Conservation (phyloP, 1,140 invertebrate genomes). For the Semibalanus balanoides region DNA sequence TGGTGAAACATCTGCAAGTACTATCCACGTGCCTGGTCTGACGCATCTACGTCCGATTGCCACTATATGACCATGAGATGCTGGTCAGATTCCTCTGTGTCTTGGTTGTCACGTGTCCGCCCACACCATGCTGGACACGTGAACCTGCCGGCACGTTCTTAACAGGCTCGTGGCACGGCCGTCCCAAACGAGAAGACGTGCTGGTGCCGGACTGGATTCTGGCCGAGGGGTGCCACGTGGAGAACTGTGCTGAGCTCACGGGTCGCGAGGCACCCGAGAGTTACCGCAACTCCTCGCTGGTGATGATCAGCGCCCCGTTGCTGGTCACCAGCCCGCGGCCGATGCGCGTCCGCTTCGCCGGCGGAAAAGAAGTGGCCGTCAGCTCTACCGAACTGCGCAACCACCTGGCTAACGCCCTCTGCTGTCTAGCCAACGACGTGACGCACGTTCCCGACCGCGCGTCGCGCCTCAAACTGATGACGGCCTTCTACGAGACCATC, state of each 20-base stretch:
- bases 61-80: no score
- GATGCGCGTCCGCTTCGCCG: not conserved
- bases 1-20: no score
- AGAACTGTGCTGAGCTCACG: not conserved
- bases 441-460: not conserved
- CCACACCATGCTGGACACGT: no score
- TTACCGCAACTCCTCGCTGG: not conserved
- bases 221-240: not conserved
- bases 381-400: not conserved
- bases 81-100: no score
- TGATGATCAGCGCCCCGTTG: not conserved
- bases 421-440: not conserved
- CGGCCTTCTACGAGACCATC: not conserved
- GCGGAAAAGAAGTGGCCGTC: not conserved
- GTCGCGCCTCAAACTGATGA: not conserved
- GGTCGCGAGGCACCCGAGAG: not conserved
- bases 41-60: no score
- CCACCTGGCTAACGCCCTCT: not conserved
- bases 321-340: not conserved
- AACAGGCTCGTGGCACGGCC: not conserved
- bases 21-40: no score
- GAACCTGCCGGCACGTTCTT: no score
- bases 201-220: not conserved
- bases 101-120: no score
- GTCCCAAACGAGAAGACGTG: not conserved